Percentiles rank a stretch among this genome's conserved stretches.
These are phyloP conservation scores for Falco naumanni DNA, from an alignment of 2,797 vertebrate species.

Conservation along the genomic window DNA sequence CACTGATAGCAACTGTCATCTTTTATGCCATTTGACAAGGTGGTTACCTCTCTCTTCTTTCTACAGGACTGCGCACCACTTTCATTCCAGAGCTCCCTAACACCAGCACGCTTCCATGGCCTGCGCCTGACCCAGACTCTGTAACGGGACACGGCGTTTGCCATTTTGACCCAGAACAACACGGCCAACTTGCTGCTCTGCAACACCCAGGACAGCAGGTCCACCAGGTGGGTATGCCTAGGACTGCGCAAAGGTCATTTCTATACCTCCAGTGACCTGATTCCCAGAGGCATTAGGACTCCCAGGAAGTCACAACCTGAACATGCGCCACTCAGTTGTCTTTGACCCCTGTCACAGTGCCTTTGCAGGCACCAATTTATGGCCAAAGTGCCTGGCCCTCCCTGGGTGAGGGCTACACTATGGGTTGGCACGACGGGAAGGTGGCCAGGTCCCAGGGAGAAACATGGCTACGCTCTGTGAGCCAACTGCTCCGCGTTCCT, in stretches of 20 bases:
- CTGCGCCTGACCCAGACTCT: neutral
- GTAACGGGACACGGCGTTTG: neutral
- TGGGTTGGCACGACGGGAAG: accelerated
- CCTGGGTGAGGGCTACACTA: neutral
- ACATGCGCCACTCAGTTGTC: neutral
- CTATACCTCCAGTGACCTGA: neutral
- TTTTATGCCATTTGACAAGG: neutral
- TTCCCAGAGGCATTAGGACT: neutral
- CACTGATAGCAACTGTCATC: neutral
- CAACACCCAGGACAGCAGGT: neutral
- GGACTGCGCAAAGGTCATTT: neutral
- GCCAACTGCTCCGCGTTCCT: neutral
- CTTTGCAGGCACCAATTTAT: neutral
- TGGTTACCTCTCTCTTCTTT: neutral
- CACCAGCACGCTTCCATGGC: neutral
- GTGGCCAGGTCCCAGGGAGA: neutral
- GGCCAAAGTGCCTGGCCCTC: neutral
- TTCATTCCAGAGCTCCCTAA: neutral
- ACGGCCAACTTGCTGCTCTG: accelerated
- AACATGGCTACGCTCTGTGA: accelerated
- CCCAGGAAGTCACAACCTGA: neutral
- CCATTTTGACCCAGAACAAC: neutral
- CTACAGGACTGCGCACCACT: neutral
- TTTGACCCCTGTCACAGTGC: neutral
- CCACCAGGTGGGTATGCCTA: neutral